phyloP scores from a whole-genome alignment of 2,797 vertebrate species.

The Valencia hispanica region DNA sequence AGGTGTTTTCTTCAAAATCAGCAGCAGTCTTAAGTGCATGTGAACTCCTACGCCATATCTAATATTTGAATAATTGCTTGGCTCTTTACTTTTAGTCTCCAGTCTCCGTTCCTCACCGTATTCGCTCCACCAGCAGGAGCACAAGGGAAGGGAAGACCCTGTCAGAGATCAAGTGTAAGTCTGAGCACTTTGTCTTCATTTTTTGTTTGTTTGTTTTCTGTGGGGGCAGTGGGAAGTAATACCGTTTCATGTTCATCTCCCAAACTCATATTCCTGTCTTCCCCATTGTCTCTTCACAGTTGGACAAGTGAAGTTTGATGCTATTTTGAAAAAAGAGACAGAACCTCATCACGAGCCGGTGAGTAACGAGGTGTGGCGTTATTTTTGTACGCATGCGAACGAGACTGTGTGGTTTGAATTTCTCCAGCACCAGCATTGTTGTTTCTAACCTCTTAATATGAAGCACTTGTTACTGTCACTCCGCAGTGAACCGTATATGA shows the following conservation, averaged over 20 bases:
- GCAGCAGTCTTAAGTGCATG: conserved; percentile 25
- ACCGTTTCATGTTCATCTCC: not conserved
- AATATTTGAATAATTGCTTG: conserved; percentile 25
- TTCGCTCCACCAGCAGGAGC: conserved; percentile 94
- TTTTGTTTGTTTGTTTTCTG: no score
- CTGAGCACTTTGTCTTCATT: not conserved
- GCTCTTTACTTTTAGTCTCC: conserved; percentile 84
- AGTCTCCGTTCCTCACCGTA: conserved; percentile 92
- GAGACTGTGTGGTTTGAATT: conserved; percentile 30
- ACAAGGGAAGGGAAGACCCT: conserved; percentile 95
- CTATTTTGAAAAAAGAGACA: conserved; percentile 93
- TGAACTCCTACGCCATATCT: conserved; percentile 10
- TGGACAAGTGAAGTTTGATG: conserved; percentile 97
- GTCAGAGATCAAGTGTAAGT: conserved; percentile 98
- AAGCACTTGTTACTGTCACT: conserved; percentile 23
- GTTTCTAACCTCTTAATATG: conserved; percentile 45
- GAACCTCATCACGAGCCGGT: conserved; percentile 96
- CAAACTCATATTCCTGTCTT: not conserved
- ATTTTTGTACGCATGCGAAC: conserved; percentile 5
- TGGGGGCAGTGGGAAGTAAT: no score
- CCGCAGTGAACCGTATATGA: conserved; percentile 14
- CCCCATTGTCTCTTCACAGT: conserved; percentile 72
- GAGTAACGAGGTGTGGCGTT: conserved; percentile 67
- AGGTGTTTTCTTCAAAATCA: conserved; percentile 21
- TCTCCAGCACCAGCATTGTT: conserved; percentile 51